These are phyloP conservation scores for Typhlichthys subterraneus DNA, from an alignment of 2,797 vertebrate genomes.

Conservation along the genomic window DNA sequence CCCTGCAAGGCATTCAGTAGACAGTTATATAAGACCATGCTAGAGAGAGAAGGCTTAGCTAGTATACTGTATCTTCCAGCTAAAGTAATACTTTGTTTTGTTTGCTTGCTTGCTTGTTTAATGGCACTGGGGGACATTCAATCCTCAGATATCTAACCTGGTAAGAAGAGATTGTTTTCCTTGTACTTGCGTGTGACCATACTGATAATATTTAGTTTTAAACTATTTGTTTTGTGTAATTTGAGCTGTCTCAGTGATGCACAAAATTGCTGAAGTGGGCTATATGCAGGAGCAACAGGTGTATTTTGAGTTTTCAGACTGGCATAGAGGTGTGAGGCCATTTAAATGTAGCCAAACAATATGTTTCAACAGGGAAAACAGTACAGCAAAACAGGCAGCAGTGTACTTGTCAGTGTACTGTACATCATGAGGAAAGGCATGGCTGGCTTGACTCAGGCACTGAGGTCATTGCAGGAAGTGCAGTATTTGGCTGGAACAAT, in stretches of 20 bases:
- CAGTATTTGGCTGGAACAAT: slow-evolving; percentile 68
- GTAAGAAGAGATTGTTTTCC: slow-evolving; percentile 31
- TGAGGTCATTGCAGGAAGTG: slow-evolving; percentile 69
- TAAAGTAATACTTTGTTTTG: slow-evolving; percentile 7
- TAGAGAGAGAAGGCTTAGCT: not conserved
- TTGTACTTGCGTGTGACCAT: too few species aligned
- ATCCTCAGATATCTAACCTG: slow-evolving; percentile 20
- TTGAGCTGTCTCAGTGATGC: slow-evolving; percentile 1
- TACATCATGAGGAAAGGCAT: slow-evolving; percentile 37
- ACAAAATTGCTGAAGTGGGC: not conserved
- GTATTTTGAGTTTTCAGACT: too few species aligned
- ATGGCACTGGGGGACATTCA: slow-evolving; percentile 10
- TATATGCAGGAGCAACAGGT: too few species aligned
- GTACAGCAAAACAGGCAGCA: slow-evolving; percentile 16
- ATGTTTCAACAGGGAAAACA: not conserved
- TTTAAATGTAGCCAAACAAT: too few species aligned
- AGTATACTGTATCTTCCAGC: not conserved
- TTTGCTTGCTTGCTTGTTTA: not conserved
- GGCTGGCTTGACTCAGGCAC: slow-evolving; percentile 33
- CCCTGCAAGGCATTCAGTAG: slow-evolving; percentile 34
- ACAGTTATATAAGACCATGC: slow-evolving; percentile 23
- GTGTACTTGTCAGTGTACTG: slow-evolving; percentile 16
- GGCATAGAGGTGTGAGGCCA: too few species aligned
- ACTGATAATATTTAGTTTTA: too few species aligned
- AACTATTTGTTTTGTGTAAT: too few species aligned